Percentiles rank a stretch among this genome's conserved stretches.
phyloP scores from a whole-genome alignment of 30 jellyfish, hydroid and myxozoan species.

The Mastigias papua region DNA sequence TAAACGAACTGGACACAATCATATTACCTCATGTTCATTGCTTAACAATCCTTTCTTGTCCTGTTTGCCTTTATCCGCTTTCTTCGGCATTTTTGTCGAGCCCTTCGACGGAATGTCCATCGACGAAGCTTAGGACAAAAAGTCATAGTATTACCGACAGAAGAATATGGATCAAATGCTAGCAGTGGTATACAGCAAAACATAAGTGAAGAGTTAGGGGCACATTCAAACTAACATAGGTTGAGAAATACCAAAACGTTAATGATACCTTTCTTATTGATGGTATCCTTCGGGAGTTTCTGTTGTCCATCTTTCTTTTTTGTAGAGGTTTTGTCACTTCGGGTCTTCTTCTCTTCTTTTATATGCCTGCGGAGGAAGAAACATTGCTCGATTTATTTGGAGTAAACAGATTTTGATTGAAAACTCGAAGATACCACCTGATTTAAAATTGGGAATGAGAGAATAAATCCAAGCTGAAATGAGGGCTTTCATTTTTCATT shows the following conservation, averaged over 20 bases:
- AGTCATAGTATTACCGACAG: too few relatives aligned
- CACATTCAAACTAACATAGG: too few relatives aligned
- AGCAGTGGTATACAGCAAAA: too few relatives aligned
- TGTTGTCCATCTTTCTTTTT: slow-evolving; percentile 50
- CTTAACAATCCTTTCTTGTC: slow-evolving; percentile 64
- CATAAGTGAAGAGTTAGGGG: too few relatives aligned
- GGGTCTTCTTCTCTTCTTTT: slow-evolving; percentile 56
- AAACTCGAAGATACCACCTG: too few relatives aligned
- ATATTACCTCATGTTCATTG: slow-evolving; percentile 70
- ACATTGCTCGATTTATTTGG: too few relatives aligned
- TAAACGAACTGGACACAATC: too few relatives aligned
- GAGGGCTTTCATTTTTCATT: too few relatives aligned
- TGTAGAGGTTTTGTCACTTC: slow-evolving; percentile 18
- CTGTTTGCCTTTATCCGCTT: slow-evolving; percentile 29
- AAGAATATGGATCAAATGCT: too few relatives aligned
- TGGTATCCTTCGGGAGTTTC: slow-evolving; percentile 13
- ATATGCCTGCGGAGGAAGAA: slow-evolving; percentile 48
- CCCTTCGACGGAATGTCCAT: slow-evolving; percentile 51
- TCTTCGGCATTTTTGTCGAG: slow-evolving; percentile 51
- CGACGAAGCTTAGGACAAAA: slow-evolving; percentile 19
- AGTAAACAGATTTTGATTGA: too few relatives aligned
- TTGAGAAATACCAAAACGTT: neutral
- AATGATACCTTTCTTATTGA: slow-evolving; percentile 5
- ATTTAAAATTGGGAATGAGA: too few relatives aligned
- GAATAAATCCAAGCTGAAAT: too few relatives aligned